Evolutionary conservation across 2,888 invertebrate genomes (phyloP), one percentile per base, ranked within the genome.

Genomic region (Cataglyphis livida): DNA sequence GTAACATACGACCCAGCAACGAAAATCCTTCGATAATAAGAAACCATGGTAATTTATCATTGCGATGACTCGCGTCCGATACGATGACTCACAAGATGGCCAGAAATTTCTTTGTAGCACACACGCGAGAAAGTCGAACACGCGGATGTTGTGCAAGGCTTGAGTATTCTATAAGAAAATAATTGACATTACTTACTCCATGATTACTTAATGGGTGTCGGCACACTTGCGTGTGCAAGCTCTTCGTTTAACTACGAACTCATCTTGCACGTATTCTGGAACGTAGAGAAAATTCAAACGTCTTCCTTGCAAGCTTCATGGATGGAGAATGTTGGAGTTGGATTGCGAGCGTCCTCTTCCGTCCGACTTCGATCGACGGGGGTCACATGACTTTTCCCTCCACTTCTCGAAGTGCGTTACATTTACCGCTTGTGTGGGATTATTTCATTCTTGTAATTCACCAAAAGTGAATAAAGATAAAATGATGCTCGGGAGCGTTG

Each of bases 221-320:
- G 97, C 97, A 97, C 97, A 97, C 97, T 95, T 95, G 95, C 96
- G 97, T 96, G 96, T 96, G 96, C 96, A 95, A 96, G 95, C 93
- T 95, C 93, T 95, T 95, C 95, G 93, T 76, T 93, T 95, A 95
- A 96, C 96, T 97, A 98, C 96, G 96, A 96, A 96, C 96, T 96
- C 97, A 97, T 97, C 96, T 95, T 96, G 96, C 96, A 95, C 95
- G 96, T 87, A 84, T 83, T 92, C 94, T 95, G 94, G 95, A 95
- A 95, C 95, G 94, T 92, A 94, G 93, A 95, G 94, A 95, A 95
- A 95, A 95, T 95, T 95, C 83, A 81, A 82, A 92, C 90, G 91
- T 92, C 93, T 92, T 93, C 87, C 86, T 91, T 88, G 75, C 84
- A 74, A 87, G 92, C 91, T 90, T 92, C 95, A 95, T 95, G 93